Percentiles rank a stretch among this genome's conserved stretches.
Evolutionary conservation across 2,888 invertebrate genomes (phyloP).

Genomic region (Chymomyza amoena): DNA sequence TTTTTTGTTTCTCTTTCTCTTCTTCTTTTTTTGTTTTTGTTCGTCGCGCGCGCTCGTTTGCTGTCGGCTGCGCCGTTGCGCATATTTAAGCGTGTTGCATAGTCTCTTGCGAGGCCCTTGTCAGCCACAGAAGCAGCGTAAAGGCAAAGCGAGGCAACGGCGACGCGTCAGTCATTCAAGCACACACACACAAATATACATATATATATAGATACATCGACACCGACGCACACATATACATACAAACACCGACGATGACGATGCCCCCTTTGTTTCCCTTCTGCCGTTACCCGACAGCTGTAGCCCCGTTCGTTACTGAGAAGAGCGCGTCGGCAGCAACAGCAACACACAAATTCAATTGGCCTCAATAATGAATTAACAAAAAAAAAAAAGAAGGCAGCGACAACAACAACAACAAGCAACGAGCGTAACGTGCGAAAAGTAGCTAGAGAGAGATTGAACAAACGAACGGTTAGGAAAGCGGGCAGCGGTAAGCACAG

Average conservation of each 20-base stretch:
- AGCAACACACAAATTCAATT: background rate
- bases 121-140: slow-evolving; percentile 49
- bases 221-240: background rate
- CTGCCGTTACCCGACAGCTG: background rate
- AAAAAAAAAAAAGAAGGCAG: background rate
- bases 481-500: background rate
- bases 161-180: slow-evolving; percentile 66
- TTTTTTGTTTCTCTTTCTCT: background rate
- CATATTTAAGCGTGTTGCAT: slow-evolving; percentile 73
- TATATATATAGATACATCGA: background rate
- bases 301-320: background rate
- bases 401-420: slow-evolving; percentile 16
- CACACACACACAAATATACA: slow-evolving; percentile 44
- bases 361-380: background rate
- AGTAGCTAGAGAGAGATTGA: slow-evolving; percentile 20
- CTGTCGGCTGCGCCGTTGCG: slow-evolving; percentile 68
- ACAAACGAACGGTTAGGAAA: background rate
- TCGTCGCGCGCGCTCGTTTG: slow-evolving; percentile 50
- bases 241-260: slow-evolving; percentile 19
- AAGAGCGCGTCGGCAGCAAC: slow-evolving; percentile 14
- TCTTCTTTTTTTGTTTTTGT: background rate
- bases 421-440: slow-evolving; percentile 60
- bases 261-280: background rate
- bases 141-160: slow-evolving; percentile 52
- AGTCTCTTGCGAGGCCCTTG: slow-evolving; percentile 76